Evolutionary conservation across 2,113 vertebrate species (phyloP).

Genomic region (Dicerorhinus sumatrensis): DNA sequence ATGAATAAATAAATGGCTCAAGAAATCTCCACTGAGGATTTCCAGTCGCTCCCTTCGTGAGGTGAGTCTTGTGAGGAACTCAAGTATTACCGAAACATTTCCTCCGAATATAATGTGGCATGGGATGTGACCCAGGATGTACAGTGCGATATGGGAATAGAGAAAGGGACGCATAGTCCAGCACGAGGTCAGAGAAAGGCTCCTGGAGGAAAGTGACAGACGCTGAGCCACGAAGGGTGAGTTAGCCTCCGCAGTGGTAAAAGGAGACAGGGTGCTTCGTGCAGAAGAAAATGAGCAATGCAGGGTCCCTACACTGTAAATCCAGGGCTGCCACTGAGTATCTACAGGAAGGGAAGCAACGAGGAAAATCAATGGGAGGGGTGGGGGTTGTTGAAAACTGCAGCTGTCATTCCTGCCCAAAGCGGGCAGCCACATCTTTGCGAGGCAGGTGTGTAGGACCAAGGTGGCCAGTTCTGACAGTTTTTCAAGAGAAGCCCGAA

Average conservation of each 20-base stretch:
- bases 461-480: background rate
- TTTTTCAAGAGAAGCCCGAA: conserved; percentile 39
- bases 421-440: background rate
- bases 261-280: background rate
- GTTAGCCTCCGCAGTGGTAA: background rate
- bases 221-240: background rate
- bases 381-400: background rate
- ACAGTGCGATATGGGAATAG: background rate
- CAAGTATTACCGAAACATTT: background rate
- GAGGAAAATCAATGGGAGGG: background rate
- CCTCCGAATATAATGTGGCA: background rate
- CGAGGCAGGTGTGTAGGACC: background rate
- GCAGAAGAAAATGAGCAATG: background rate
- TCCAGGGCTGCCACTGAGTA: background rate
- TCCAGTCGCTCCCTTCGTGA: background rate
- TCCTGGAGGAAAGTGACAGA: background rate
- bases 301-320: background rate
- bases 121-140: background rate
- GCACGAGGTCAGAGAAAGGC: background rate
- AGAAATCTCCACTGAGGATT: background rate
- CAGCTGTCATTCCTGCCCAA: background rate
- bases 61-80: background rate
- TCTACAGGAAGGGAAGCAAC: background rate
- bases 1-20: background rate
- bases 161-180: background rate